Evolutionary conservation across 1,140 invertebrate species (phyloP).

Genomic region (Sycophaga agraensis): DNA sequence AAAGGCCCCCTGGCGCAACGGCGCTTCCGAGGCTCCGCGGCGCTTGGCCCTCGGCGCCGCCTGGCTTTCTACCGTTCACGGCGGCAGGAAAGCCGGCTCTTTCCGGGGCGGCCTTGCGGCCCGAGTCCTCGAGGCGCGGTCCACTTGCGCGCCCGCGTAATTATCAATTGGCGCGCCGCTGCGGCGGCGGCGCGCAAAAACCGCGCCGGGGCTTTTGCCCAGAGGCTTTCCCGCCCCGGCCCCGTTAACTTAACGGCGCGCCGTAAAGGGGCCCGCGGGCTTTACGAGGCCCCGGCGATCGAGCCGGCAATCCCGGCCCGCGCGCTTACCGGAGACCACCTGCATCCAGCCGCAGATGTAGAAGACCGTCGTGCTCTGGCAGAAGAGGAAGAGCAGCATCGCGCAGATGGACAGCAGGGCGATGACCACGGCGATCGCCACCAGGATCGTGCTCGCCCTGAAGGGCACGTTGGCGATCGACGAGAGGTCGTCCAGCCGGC

Average conservation of each 20-base stretch:
- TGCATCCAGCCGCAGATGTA: slow-evolving; percentile 93
- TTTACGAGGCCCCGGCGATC: not conserved
- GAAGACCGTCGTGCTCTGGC: slow-evolving; percentile 90
- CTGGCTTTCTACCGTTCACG: not conserved
- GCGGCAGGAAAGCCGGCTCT: too few species aligned
- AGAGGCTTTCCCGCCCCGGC: too few species aligned
- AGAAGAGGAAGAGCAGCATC: slow-evolving; percentile 92
- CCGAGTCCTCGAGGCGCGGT: too few species aligned
- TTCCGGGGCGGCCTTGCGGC: too few species aligned
- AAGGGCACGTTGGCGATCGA: slow-evolving; percentile 81
- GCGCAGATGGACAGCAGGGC: slow-evolving; percentile 83
- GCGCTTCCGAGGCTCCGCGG: not conserved
- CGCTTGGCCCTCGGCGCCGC: not conserved
- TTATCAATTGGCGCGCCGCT: too few species aligned
- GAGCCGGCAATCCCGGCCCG: too few species aligned
- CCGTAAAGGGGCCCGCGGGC: too few species aligned
- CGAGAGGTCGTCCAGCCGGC: slow-evolving; percentile 80
- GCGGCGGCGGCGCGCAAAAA: not conserved
- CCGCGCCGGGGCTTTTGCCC: too few species aligned
- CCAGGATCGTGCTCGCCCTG: slow-evolving; percentile 81
- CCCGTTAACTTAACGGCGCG: too few species aligned
- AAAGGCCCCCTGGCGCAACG: not conserved
- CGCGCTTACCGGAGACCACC: slow-evolving; percentile 83
- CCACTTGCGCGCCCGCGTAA: too few species aligned
- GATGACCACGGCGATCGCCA: slow-evolving; percentile 82